phyloP scores from a whole-genome alignment of 1,140 invertebrate species.

The Drosophila bocqueti region DNA sequence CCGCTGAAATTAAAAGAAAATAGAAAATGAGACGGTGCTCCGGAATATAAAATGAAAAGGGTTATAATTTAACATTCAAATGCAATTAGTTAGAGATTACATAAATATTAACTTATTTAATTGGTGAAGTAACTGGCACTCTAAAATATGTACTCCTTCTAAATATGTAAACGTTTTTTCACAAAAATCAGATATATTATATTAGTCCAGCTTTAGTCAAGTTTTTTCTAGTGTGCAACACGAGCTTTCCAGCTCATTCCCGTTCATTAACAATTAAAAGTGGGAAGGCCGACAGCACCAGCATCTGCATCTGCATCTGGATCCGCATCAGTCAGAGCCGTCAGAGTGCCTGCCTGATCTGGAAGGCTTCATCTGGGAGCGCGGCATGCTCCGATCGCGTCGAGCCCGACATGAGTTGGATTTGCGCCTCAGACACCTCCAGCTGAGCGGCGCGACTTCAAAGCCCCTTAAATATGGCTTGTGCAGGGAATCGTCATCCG shows the following conservation, averaged over 20 bases:
- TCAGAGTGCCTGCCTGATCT: conserved; percentile 38
- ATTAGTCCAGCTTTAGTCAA: too few species aligned
- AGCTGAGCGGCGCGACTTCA: conserved; percentile 62
- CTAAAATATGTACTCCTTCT: too few species aligned
- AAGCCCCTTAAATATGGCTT: conserved; percentile 75
- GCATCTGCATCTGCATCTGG: conserved; percentile 18
- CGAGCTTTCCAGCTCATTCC: conserved; percentile 12
- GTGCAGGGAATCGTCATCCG: conserved; percentile 45
- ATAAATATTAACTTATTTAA: background rate
- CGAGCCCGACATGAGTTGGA: conserved; percentile 47
- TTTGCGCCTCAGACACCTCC: conserved; percentile 52
- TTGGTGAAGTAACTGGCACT: background rate
- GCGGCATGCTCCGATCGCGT: conserved; percentile 45
- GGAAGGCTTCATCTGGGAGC: conserved; percentile 38
- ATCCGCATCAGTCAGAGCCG: conserved; percentile 37
- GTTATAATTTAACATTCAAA: background rate
- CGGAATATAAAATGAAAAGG: too few species aligned
- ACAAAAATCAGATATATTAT: background rate
- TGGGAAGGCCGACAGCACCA: conserved; percentile 1
- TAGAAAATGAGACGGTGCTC: too few species aligned
- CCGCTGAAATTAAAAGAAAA: too few species aligned
- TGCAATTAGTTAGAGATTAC: background rate
- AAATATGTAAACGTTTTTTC: too few species aligned
- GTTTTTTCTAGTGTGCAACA: background rate
- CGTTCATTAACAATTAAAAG: conserved; percentile 45